Conservation (phyloP, 2,113 vertebrate species). For the Ciconia maguari region DNA sequence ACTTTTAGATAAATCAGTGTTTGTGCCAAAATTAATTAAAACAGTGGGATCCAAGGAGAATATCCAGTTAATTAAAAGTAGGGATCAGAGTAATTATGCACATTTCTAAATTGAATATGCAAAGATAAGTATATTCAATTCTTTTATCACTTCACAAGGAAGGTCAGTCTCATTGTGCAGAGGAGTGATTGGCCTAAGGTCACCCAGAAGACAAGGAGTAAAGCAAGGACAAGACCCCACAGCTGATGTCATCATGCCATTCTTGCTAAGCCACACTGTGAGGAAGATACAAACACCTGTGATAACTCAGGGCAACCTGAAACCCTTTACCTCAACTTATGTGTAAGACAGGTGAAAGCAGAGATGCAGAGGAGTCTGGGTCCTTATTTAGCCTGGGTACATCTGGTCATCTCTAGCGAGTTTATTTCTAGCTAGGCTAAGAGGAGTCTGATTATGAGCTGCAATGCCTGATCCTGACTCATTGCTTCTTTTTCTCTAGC, state of each 20-base stretch:
- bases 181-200: neutral
- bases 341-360: neutral
- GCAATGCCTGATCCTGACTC: neutral
- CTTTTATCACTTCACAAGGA: neutral
- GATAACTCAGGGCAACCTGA: neutral
- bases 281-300: neutral
- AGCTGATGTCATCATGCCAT: neutral
- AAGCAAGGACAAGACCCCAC: neutral
- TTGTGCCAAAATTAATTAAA: neutral
- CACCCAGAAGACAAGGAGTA: neutral
- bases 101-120: neutral
- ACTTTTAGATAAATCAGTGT: neutral
- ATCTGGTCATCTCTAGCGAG: neutral
- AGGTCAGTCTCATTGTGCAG: neutral
- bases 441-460: neutral
- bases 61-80: neutral
- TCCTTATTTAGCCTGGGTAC: neutral
- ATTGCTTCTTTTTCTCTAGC: constrained; percentile 69
- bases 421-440: neutral
- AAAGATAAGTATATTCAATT: neutral
- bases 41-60: neutral
- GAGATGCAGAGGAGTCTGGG: neutral
- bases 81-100: neutral
- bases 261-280: neutral
- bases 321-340: neutral